phyloP scores from a whole-genome alignment of 35 echinoderm and acorn worm genomes.

The Ophioderma brevispina region DNA sequence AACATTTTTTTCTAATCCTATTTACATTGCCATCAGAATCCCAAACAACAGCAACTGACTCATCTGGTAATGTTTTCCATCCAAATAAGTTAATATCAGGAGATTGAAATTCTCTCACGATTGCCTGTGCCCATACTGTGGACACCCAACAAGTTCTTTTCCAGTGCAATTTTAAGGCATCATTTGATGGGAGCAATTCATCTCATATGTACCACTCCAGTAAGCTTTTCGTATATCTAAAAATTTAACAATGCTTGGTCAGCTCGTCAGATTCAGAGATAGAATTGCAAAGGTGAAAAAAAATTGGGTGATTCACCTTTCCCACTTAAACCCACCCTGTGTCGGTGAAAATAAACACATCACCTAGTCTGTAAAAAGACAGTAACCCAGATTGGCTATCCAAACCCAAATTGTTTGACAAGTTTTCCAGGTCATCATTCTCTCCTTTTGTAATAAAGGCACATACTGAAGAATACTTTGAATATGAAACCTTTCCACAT shows the following conservation, averaged over 20 bases:
- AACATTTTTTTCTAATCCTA: constrained; percentile 31
- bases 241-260: constrained; percentile 18
- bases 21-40: constrained; percentile 32
- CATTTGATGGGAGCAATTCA: constrained; percentile 39
- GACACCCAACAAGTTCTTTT: constrained; percentile 44
- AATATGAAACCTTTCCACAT: constrained; percentile 24
- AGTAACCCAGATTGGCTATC: constrained; percentile 6
- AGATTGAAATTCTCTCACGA: constrained; percentile 2
- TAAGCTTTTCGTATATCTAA: constrained; percentile 38
- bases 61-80: neutral
- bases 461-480: constrained; percentile 49
- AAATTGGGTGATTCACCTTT: constrained; percentile 33
- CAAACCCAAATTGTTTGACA: neutral
- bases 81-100: constrained; percentile 33
- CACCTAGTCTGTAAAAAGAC: constrained; percentile 47
- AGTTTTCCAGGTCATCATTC: constrained; percentile 3
- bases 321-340: constrained; percentile 36
- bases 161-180: constrained; percentile 35
- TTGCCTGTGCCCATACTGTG: constrained; percentile 31
- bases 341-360: constrained; percentile 41
- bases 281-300: constrained; percentile 26
- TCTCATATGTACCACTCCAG: constrained; percentile 46
- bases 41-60: constrained; percentile 7
- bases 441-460: constrained; percentile 13
- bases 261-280: neutral